Percentiles rank a stretch among this genome's conserved stretches.
Conservation (phyloP, 2,888 invertebrate species). For the Himalopsyche tibetana region DNA sequence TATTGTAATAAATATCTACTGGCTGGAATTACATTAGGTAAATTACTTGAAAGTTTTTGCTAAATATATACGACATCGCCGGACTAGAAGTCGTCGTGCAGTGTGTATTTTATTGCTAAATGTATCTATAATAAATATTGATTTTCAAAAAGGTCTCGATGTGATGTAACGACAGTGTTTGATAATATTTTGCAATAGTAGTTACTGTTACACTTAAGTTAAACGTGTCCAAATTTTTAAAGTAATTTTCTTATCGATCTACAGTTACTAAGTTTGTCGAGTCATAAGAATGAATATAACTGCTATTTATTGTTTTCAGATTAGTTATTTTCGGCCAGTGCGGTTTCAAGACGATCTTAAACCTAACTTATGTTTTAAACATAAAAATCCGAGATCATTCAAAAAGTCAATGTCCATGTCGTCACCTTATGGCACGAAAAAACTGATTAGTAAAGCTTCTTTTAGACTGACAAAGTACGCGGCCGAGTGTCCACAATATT, state of each 20-base stretch:
- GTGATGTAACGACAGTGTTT: background rate
- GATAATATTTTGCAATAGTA: background rate
- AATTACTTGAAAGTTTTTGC: no score
- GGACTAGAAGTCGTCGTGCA: slow-evolving; percentile 3
- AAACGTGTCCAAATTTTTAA: no score
- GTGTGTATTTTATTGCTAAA: slow-evolving; percentile 34
- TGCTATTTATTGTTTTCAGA: background rate
- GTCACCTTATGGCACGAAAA: no score
- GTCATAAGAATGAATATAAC: background rate
- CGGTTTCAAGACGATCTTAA: background rate
- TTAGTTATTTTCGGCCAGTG: slow-evolving; percentile 14
- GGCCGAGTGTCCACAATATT: no score
- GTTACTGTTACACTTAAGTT: no score
- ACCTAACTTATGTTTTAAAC: background rate
- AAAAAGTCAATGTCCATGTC: background rate
- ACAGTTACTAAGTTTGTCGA: background rate
- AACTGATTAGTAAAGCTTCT: no score
- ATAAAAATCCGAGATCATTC: background rate
- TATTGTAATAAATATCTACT: background rate
- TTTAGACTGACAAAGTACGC: no score
- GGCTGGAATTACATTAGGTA: background rate
- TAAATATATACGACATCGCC: background rate
- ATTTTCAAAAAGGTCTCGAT: background rate
- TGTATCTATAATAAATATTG: background rate
- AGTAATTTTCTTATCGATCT: no score